These are phyloP conservation scores for Montipora foliosa DNA, from an alignment of 64 coral and sea anemone species.

Conservation along the genomic window DNA sequence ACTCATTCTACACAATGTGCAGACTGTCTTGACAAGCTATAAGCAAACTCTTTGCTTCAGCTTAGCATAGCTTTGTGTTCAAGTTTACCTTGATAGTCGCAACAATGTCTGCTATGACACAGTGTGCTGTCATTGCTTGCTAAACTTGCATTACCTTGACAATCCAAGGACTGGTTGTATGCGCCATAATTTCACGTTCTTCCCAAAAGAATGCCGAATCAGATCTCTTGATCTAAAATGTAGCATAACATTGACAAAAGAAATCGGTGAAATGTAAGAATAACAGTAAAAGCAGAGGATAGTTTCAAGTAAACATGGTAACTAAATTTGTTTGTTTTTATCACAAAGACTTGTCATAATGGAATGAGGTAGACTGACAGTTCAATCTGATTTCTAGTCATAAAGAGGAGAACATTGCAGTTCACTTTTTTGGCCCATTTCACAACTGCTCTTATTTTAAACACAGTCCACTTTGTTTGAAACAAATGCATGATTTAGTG, in stretches of 20 bases:
- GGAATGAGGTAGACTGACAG: background rate
- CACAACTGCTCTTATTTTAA: background rate
- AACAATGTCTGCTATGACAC: background rate
- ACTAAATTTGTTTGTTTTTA: background rate
- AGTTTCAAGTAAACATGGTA: background rate
- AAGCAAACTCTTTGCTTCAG: background rate
- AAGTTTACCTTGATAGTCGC: background rate
- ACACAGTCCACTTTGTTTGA: background rate
- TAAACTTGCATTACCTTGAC: constrained; percentile 76
- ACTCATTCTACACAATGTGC: background rate
- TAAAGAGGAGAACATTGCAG: background rate
- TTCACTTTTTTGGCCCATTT: background rate
- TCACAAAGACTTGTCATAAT: background rate
- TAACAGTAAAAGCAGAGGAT: background rate
- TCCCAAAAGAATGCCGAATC: constrained; percentile 99
- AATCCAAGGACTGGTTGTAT: constrained; percentile 93
- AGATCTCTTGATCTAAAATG: constrained; percentile 89
- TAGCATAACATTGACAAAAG: background rate
- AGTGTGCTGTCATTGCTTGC: background rate
- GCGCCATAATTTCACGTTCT: constrained; percentile 98
- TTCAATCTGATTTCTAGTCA: background rate
- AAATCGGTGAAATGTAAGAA: background rate
- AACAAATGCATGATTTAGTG: too few relatives aligned
- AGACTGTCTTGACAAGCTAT: background rate
- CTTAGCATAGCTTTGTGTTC: background rate